Percentiles rank a stretch among this genome's conserved stretches.
Evolutionary conservation across 1,140 invertebrate genomes (phyloP).

Genomic region (Aleiodes sp.): DNA sequence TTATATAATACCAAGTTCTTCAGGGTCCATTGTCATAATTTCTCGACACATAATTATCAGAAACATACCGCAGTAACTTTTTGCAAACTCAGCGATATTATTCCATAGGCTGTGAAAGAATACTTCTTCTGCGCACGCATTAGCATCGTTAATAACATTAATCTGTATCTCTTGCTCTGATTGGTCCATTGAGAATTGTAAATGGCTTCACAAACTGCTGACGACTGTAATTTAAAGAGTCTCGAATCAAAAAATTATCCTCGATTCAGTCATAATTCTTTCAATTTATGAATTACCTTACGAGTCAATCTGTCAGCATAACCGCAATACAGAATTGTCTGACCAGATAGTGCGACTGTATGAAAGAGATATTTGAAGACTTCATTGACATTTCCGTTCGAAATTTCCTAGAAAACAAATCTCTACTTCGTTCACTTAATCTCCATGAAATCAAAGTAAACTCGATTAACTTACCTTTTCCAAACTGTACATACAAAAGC

Average conservation of each 20-base stretch:
- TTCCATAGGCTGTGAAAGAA: background rate
- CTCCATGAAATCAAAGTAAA: no score
- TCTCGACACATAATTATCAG: background rate
- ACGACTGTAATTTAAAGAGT: background rate
- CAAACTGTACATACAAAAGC: background rate
- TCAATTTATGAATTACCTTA: background rate
- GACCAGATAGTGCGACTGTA: background rate
- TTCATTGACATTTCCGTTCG: background rate
- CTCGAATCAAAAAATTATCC: background rate
- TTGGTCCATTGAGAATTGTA: slow-evolving; percentile 11
- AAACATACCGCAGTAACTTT: background rate
- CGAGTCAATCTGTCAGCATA: background rate
- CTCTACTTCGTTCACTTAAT: no score
- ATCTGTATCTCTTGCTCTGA: background rate
- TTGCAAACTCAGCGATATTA: background rate
- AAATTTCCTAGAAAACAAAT: background rate
- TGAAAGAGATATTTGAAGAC: background rate
- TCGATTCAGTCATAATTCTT: background rate
- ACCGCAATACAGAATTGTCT: slow-evolving; percentile 5
- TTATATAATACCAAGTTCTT: background rate
- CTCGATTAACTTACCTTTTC: no score
- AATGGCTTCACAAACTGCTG: background rate
- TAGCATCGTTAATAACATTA: slow-evolving; percentile 7
- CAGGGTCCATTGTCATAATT: no score
- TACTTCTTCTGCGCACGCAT: background rate